Evolutionary conservation across 2,113 vertebrate species (phyloP).

Genomic region (Taurulus bubalis): DNA sequence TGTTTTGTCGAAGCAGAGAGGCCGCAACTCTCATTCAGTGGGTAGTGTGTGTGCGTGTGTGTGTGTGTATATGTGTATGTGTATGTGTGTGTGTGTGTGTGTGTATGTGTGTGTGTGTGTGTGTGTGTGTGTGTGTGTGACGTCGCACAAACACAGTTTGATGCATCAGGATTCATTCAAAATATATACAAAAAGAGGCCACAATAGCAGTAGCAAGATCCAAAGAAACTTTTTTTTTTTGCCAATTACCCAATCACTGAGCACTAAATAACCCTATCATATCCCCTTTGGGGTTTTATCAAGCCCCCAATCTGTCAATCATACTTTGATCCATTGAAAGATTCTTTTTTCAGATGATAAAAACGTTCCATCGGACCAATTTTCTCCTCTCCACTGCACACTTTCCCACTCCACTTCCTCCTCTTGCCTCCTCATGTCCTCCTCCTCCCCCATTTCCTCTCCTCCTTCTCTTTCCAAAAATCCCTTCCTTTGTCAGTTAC

Average conservation of each 20-base stretch:
- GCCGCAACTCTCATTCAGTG: conserved; percentile 19
- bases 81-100: too few relatives aligned
- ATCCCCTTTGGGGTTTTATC: not conserved
- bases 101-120: not conserved
- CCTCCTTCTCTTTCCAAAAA: conserved; percentile 9
- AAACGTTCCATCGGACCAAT: not conserved
- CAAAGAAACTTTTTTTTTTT: too few relatives aligned
- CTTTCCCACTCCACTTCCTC: not conserved
- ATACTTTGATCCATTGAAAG: not conserved
- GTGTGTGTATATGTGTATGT: not conserved
- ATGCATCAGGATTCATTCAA: conserved; percentile 31
- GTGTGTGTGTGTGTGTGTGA: not conserved
- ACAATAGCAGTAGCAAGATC: not conserved
- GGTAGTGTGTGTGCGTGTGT: not conserved
- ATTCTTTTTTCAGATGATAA: conserved; percentile 13
- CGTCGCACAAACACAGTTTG: conserved; percentile 11
- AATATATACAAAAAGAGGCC: conserved; percentile 14
- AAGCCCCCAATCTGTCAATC: not conserved
- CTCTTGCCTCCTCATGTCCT: not conserved
- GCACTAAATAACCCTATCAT: not conserved
- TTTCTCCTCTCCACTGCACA: not conserved
- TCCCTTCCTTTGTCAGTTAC: conserved; percentile 15
- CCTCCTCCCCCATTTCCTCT: not conserved
- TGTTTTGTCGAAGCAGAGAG: conserved; percentile 15
- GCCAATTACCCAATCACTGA: conserved; percentile 1